These are phyloP conservation scores for Rhingia campestris DNA, from an alignment of 2,888 invertebrate genomes.

Conservation along the genomic window DNA sequence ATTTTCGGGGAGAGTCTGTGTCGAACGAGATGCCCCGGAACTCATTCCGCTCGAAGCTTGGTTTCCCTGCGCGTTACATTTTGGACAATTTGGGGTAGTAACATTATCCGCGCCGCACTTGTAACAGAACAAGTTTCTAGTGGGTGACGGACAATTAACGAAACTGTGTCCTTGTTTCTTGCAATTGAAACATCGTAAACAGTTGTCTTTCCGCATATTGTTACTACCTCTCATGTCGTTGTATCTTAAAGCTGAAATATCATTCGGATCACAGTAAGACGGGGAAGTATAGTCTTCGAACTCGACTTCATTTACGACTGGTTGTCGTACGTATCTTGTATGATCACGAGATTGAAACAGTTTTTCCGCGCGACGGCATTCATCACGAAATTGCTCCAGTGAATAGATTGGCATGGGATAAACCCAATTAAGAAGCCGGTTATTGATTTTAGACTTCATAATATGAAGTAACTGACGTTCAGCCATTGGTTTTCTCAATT, in stretches of 20 bases:
- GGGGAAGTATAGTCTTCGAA: too few relatives aligned
- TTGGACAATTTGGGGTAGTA: conserved; percentile 3
- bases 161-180: conserved; percentile 9
- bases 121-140: conserved; percentile 16
- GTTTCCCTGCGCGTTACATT: conserved; percentile 27
- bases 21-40: conserved; percentile 27
- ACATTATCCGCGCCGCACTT: conserved; percentile 5
- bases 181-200: not conserved
- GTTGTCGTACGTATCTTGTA: not conserved
- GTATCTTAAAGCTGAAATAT: not conserved
- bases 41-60: conserved; percentile 5
- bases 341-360: not conserved
- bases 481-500: conserved; percentile 3
- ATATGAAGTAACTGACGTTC: conserved; percentile 22
- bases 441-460: conserved; percentile 15
- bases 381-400: conserved; percentile 16
- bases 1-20: not conserved
- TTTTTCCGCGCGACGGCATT: conserved; percentile 15
- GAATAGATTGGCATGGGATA: too few relatives aligned
- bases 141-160: not conserved
- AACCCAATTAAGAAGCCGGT: not conserved
- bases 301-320: too few relatives aligned
- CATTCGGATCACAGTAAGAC: too few relatives aligned
- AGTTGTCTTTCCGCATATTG: too few relatives aligned
- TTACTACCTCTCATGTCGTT: not conserved